phyloP scores from a whole-genome alignment of 2,113 vertebrate genomes.

The Siphamia tubifer region DNA sequence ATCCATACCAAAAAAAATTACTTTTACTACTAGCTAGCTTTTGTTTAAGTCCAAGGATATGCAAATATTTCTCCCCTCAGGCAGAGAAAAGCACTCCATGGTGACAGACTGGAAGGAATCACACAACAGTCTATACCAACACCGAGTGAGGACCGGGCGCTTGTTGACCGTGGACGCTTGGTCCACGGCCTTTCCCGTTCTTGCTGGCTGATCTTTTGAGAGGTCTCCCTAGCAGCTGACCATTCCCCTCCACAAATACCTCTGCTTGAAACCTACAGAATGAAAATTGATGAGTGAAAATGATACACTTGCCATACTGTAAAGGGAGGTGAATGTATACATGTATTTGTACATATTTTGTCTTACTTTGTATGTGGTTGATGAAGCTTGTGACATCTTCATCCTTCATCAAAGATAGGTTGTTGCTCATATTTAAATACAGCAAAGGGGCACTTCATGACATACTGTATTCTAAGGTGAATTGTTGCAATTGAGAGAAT shows the following conservation, averaged over 20 bases:
- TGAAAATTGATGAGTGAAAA: neutral
- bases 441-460: neutral
- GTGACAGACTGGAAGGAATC: neutral
- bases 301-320: neutral
- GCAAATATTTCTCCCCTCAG: constrained; percentile 1
- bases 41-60: neutral
- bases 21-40: neutral
- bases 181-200: no score
- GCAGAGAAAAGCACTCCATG: neutral
- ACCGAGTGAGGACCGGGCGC: no score
- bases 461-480: neutral
- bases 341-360: neutral
- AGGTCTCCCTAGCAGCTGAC: neutral
- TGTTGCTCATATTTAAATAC: constrained; percentile 8
- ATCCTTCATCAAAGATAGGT: constrained; percentile 8
- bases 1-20: neutral
- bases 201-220: neutral
- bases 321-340: neutral
- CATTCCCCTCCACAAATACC: neutral
- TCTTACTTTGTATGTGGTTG: neutral
- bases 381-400: constrained; percentile 2
- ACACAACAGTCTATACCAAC: no score
- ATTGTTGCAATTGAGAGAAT: neutral
- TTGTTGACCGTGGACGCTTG: no score
- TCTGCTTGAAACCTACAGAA: neutral